A percentile compares a stretch with the other conserved stretches of the same genome.
phyloP scores from a whole-genome alignment of 2,113 vertebrate species.

The Theristicus caerulescens region DNA sequence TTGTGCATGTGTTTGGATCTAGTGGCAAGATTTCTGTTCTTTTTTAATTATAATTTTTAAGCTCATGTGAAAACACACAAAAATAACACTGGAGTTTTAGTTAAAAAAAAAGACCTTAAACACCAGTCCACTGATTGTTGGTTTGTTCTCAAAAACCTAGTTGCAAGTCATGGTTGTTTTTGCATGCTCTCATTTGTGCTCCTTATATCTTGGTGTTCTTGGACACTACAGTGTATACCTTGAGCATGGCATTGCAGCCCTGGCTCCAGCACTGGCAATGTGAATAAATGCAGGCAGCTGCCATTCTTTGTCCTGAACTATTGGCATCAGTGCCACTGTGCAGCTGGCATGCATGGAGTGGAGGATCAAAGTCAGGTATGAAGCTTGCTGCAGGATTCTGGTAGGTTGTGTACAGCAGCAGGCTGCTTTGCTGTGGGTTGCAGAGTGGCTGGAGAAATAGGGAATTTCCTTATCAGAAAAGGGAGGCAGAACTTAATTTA shows the following conservation, averaged over 20 bases:
- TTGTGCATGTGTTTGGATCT: background rate
- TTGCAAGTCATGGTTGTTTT: background rate
- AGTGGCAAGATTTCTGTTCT: background rate
- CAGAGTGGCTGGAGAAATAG: background rate
- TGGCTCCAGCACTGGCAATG: background rate
- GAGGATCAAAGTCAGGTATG: background rate
- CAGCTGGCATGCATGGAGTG: rapidly evolving
- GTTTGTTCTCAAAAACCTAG: background rate
- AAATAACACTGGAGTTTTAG: background rate
- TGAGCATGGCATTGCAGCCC: background rate
- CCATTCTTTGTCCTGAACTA: background rate
- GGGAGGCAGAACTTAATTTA: background rate
- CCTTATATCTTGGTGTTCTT: background rate
- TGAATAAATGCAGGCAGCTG: background rate
- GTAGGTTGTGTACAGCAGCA: rapidly evolving
- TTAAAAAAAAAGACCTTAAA: background rate
- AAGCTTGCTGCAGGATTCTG: background rate
- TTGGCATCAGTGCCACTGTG: no score
- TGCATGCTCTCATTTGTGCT: background rate
- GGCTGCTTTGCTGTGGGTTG: background rate
- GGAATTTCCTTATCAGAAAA: background rate
- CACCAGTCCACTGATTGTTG: rapidly evolving
- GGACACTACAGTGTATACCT: background rate
- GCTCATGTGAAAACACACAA: background rate
- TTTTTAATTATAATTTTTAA: background rate